Percentiles rank a stretch among this genome's conserved stretches.
phyloP scores from a whole-genome alignment of 2,113 vertebrate species.

The Asarcornis scutulata region DNA sequence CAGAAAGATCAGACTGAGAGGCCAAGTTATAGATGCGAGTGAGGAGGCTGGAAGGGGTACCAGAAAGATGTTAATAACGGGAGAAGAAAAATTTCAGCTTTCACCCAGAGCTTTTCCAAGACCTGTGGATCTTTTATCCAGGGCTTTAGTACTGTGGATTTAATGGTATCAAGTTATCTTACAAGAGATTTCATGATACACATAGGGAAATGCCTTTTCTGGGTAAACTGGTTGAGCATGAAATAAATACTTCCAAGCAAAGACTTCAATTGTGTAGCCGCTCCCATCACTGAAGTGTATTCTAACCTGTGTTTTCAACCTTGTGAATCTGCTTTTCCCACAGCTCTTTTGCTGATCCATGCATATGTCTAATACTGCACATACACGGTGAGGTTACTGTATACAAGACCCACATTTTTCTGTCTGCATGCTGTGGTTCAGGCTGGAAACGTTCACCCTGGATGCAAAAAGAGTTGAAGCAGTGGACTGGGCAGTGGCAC shows the following conservation, averaged over 20 bases:
- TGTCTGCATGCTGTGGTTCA: neutral
- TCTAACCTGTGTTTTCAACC: conserved; percentile 18
- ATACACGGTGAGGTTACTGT: neutral
- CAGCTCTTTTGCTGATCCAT: conserved; percentile 53
- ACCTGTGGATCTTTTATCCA: neutral
- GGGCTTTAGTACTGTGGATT: neutral
- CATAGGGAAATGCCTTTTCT: conserved; percentile 39
- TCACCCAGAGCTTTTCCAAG: conserved; percentile 24
- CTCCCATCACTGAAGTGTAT: neutral
- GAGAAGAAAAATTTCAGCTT: neutral
- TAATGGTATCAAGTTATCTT: conserved; percentile 55
- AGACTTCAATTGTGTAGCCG: conserved; percentile 14
- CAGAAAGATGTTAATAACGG: neutral
- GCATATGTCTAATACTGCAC: conserved; percentile 27
- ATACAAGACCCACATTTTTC: neutral
- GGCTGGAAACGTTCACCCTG: neutral
- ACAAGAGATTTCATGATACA: conserved; percentile 24
- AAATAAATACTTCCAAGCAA: conserved; percentile 46
- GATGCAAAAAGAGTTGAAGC: neutral
- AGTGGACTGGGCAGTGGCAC: neutral
- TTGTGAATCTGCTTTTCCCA: conserved; percentile 58
- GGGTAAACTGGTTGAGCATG: conserved; percentile 68
- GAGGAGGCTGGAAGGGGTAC: neutral
- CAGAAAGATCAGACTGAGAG: neutral
- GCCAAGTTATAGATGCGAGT: rapidly evolving